Base-by-base conservation (phyloP, 2,797 vertebrate genomes). In the Prunella strophiata region DNA sequence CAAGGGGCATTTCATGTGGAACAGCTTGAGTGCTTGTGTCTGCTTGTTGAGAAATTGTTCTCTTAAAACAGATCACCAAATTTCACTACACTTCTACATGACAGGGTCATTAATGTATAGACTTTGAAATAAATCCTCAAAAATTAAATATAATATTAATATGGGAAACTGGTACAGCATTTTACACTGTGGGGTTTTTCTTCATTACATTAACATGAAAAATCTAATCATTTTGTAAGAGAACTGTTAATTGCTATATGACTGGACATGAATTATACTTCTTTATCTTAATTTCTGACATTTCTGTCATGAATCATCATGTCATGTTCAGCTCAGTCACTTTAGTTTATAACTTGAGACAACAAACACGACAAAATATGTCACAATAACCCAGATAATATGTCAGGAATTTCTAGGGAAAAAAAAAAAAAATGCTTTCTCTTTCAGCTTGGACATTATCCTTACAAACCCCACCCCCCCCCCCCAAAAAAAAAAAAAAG, bases 251-350 rank as follows among this genome's bases (percentile, higher is more conserved):
- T 95, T 97, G 38, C 73, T 96, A 95, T 96, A 93, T 71, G 92
- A 97, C 72, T 91, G 96, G 89, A 97, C 82, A 95, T 66, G 74
- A 96, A 81, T 96, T 97, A 70, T 70, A 85, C 59, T 89, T 94
- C 50, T 97, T 96, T 96, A 72, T 94, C 94, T 96, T 97, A 97
- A 97, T 97, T 88, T 34, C 62, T 97, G 97, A 96, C 93, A 96
- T 97, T 97, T 97, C 88, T 96, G 88, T 97, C 96, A 96, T 93
- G 92, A 97, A 91, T 97, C 25, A 32, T 96, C 78, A 95, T 63
- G 78, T 97, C 95, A 93, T 4, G 7, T 90, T 96, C 72, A 88
- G 66, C 47, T 96, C 63, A 75, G 93, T 97, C 94, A 96, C 75
- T 58, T 89, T 86, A 68, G 71, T 93, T 97, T 95, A 96, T 84